These are phyloP conservation scores for Eupleurogrammus muticus DNA, from an alignment of 2,797 vertebrate species.

Conservation along the genomic window DNA sequence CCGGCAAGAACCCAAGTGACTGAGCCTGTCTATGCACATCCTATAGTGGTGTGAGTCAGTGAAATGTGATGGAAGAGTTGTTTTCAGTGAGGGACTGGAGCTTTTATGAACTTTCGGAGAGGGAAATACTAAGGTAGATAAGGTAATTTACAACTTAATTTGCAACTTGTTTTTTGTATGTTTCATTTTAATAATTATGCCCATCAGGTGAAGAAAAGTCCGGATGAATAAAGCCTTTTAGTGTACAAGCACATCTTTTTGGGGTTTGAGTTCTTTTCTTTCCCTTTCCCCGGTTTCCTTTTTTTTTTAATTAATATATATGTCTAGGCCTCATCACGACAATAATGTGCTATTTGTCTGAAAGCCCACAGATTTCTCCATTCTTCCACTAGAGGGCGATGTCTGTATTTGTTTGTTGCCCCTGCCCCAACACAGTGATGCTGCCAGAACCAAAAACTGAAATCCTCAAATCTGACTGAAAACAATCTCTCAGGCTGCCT, in stretches of 20 bases:
- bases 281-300: too few species aligned
- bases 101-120: background rate
- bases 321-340: background rate
- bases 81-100: background rate
- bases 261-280: too few species aligned
- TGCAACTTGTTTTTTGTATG: background rate
- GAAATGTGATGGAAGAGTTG: background rate
- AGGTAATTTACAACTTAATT: background rate
- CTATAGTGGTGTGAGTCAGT: background rate
- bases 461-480: background rate
- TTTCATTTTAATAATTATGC: background rate
- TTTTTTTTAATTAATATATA: too few species aligned
- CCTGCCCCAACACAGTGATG: background rate
- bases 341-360: background rate
- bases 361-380: background rate
- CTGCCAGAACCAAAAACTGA: background rate
- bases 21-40: slow-evolving; percentile 1
- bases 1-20: slow-evolving; percentile 11
- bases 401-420: slow-evolving; percentile 39
- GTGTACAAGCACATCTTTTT: too few species aligned
- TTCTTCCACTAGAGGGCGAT: slow-evolving; percentile 63
- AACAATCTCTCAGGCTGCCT: background rate
- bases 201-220: background rate
- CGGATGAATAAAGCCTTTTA: background rate
- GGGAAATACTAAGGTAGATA: background rate